Percentiles rank a stretch among this genome's conserved stretches.
These are phyloP conservation scores for Propithecus coquereli DNA, from an alignment of 2,113 vertebrate genomes.

Conservation along the genomic window DNA sequence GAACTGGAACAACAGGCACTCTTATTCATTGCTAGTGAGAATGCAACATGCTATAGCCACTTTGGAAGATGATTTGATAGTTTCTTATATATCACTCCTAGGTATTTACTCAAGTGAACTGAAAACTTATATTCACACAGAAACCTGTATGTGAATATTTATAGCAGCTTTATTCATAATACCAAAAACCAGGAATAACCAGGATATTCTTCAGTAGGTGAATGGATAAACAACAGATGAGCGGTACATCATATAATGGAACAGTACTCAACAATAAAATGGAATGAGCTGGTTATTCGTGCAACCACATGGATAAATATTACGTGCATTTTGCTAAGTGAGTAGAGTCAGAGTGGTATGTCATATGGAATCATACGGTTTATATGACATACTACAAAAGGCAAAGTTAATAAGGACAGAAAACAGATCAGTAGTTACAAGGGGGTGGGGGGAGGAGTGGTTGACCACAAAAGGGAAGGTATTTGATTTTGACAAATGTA, in stretches of 20 bases:
- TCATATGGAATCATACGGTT: too few species aligned
- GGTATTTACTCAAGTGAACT: background rate
- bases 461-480: background rate
- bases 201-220: background rate
- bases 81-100: background rate
- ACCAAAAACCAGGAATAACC: background rate
- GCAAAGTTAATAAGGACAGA: background rate
- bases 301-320: background rate
- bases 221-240: background rate
- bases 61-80: background rate
- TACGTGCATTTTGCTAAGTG: background rate
- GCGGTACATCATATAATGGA: background rate
- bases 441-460: too few species aligned
- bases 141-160: background rate
- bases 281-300: background rate
- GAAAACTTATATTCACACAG: background rate
- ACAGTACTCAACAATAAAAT: background rate
- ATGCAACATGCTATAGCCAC: background rate
- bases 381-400: too few species aligned
- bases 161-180: background rate
- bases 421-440: background rate
- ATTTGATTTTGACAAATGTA: background rate
- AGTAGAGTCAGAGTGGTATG: background rate
- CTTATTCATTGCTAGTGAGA: background rate
- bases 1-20: background rate